phyloP scores from a whole-genome alignment of 1,140 invertebrate genomes.

The Drosophila murphyi region DNA sequence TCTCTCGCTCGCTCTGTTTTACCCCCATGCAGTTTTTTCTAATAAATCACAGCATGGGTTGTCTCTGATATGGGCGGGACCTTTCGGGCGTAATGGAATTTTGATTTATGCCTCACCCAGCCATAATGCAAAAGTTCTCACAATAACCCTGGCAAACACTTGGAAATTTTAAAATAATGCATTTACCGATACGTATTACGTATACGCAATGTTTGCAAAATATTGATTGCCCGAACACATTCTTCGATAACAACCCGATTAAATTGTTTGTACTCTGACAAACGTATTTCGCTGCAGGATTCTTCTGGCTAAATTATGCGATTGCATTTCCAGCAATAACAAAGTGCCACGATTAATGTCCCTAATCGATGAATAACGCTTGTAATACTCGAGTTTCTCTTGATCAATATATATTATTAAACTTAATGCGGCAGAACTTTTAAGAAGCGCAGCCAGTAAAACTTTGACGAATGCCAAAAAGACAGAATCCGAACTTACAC shows the following conservation, averaged over 20 bases:
- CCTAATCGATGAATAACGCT: too few relatives aligned
- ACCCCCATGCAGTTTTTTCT: conserved; percentile 67
- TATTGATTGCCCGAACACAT: conserved; percentile 15
- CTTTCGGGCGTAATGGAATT: conserved; percentile 84
- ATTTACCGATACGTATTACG: not conserved
- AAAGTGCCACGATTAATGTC: too few relatives aligned
- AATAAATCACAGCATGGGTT: conserved; percentile 84
- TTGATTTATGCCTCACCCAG: conserved; percentile 81
- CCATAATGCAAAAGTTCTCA: conserved; percentile 79
- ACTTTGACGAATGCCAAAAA: too few relatives aligned
- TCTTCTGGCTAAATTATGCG: too few relatives aligned
- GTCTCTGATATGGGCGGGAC: conserved; percentile 83
- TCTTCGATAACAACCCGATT: conserved; percentile 16
- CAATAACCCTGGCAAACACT: conserved; percentile 46
- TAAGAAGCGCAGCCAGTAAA: too few relatives aligned
- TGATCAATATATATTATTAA: too few relatives aligned
- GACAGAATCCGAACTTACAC: too few relatives aligned
- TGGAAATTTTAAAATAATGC: conserved; percentile 43
- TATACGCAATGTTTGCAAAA: conserved; percentile 28
- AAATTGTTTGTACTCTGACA: conserved; percentile 4
- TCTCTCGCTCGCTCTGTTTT: conserved; percentile 16
- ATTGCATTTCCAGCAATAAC: too few relatives aligned
- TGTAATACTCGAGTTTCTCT: too few relatives aligned
- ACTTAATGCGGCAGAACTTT: too few relatives aligned
- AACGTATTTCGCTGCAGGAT: not conserved